These are phyloP conservation scores for Chironomus tentans DNA, from an alignment of 2,888 invertebrate species.

Conservation along the genomic window DNA sequence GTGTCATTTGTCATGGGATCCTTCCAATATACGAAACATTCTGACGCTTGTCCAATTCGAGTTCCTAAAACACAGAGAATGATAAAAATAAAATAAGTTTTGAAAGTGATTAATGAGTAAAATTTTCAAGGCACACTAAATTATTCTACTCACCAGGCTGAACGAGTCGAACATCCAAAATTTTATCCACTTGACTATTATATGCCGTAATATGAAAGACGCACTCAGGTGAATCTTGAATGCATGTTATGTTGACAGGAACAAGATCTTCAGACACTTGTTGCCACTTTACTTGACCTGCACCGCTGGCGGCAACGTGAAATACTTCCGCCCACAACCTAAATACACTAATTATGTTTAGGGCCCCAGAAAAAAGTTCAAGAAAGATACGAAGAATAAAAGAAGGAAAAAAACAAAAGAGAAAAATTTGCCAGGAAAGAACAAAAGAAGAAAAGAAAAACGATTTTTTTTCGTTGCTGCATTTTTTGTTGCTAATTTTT, in stretches of 20 bases:
- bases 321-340: slow-evolving; percentile 99
- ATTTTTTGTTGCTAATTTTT: neutral
- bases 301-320: slow-evolving; percentile 88
- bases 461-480: slow-evolving; percentile 20
- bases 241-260: slow-evolving; percentile 96
- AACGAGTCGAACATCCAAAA: slow-evolving; percentile 90
- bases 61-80: slow-evolving; percentile 57
- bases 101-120: too few relatives aligned
- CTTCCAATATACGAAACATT: slow-evolving; percentile 98
- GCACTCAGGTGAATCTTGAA: slow-evolving; percentile 92
- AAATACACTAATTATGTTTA: slow-evolving; percentile 40
- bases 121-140: too few relatives aligned
- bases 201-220: slow-evolving; percentile 98
- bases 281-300: slow-evolving; percentile 93
- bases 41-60: slow-evolving; percentile 93
- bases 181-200: slow-evolving; percentile 98
- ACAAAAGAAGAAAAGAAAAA: slow-evolving; percentile 17
- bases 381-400: neutral
- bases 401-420: neutral
- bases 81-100: neutral
- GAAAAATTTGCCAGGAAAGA: slow-evolving; percentile 4
- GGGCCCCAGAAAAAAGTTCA: neutral
- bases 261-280: slow-evolving; percentile 97
- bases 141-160: slow-evolving; percentile 87
- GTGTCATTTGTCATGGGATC: slow-evolving; percentile 95